A percentile compares a stretch with the other conserved stretches of the same genome.
These are phyloP conservation scores for Doryteuthis pealeii DNA, from an alignment of 1,140 invertebrate genomes.

Conservation along the genomic window DNA sequence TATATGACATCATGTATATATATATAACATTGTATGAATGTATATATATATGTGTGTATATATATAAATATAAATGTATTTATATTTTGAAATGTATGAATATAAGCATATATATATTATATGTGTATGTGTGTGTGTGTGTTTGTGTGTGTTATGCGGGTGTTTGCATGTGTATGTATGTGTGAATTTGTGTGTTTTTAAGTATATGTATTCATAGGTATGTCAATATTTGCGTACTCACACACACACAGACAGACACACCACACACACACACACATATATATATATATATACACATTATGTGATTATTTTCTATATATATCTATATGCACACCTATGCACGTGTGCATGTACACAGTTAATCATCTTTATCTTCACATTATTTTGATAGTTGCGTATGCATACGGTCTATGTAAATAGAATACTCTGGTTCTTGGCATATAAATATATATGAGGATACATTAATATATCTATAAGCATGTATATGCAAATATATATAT, in stretches of 20 bases:
- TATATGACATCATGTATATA: background rate
- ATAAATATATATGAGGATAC: background rate
- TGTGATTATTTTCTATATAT: background rate
- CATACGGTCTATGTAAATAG: background rate
- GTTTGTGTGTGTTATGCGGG: no score
- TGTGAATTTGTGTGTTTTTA: background rate
- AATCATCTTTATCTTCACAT: background rate
- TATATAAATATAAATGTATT: background rate
- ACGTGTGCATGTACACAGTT: background rate
- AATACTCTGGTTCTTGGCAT: background rate
- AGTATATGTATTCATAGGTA: background rate
- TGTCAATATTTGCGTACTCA: background rate
- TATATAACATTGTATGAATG: background rate
- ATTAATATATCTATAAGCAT: background rate
- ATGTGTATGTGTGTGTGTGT: background rate
- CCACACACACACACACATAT: background rate
- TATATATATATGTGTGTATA: background rate
- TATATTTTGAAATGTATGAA: background rate
- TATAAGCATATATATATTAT: background rate
- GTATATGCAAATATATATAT: background rate
- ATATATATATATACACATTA: background rate
- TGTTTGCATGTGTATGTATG: background rate
- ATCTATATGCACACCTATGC: background rate
- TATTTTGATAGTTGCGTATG: background rate
- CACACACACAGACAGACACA: background rate